A percentile compares a stretch with the other conserved stretches of the same genome.
Conservation (phyloP, 2,888 invertebrate genomes). For the Cheilosia pagana region DNA sequence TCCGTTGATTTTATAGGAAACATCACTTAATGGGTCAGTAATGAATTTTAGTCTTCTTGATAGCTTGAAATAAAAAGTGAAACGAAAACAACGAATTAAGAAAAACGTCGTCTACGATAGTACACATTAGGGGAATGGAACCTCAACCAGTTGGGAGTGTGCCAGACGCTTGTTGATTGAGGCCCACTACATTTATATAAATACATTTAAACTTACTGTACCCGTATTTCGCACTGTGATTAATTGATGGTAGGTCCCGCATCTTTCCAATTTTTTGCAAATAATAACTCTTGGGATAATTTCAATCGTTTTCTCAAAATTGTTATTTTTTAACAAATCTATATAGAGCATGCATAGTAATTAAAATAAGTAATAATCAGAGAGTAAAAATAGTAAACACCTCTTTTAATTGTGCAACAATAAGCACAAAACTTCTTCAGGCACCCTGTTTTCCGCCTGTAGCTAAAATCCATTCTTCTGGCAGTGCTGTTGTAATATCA, state of each 20-base stretch:
- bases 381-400: not conserved
- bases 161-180: no score
- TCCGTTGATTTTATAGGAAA: conserved; percentile 29
- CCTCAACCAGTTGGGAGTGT: no score
- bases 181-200: no score
- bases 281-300: conserved; percentile 48
- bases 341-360: not conserved
- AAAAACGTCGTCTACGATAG: no score
- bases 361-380: no score
- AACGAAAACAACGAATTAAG: no score
- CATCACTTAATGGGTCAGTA: conserved; percentile 27
- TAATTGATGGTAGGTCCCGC: conserved; percentile 21
- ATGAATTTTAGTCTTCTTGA: conserved; percentile 38
- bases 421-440: conserved; percentile 9
- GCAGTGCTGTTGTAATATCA: conserved; percentile 3
- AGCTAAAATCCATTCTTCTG: conserved; percentile 41
- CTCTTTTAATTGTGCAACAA: conserved; percentile 56
- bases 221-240: conserved; percentile 46
- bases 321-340: conserved; percentile 55
- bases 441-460: not conserved
- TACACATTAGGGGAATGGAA: no score
- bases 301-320: conserved; percentile 52
- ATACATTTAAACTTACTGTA: conserved; percentile 28
- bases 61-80: conserved; percentile 4
- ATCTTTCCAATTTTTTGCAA: conserved; percentile 22